Conservation (phyloP, 1,140 invertebrate genomes). For the Papilio polytes region DNA sequence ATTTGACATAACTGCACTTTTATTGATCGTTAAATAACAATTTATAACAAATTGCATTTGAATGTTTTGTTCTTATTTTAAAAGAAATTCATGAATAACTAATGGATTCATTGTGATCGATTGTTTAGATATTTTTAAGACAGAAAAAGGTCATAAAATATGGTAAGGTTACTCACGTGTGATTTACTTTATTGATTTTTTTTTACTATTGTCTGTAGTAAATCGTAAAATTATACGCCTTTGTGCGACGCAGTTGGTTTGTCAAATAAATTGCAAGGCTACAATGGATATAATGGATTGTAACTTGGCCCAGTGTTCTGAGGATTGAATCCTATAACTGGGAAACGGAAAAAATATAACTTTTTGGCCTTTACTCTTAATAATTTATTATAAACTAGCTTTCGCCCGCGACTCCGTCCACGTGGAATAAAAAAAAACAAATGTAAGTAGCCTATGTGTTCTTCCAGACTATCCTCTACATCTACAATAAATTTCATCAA, state of each 20-base stretch:
- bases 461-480: no score
- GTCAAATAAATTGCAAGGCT: not conserved
- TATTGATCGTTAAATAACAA: not conserved
- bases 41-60: not conserved
- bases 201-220: not conserved
- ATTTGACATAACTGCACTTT: slow-evolving; percentile 24
- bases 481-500: no score
- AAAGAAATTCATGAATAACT: not conserved
- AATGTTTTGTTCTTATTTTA: not conserved
- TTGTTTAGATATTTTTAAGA: not conserved
- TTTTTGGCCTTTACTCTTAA: not conserved
- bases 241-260: not conserved
- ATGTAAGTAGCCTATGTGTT: no score
- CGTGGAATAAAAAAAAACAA: no score
- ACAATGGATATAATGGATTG: slow-evolving; percentile 3
- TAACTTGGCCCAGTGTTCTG: not conserved
- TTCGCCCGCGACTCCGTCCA: no score
- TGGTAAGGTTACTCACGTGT: not conserved
- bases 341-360: not conserved
- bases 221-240: not conserved
- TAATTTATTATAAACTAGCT: not conserved
- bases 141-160: not conserved
- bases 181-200: not conserved
- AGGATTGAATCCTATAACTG: not conserved
- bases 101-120: not conserved